Evolutionary conservation across 2,113 vertebrate species (phyloP), one percentile per base, ranked within the genome.

Genomic region (Brachionichthys hirsutus): DNA sequence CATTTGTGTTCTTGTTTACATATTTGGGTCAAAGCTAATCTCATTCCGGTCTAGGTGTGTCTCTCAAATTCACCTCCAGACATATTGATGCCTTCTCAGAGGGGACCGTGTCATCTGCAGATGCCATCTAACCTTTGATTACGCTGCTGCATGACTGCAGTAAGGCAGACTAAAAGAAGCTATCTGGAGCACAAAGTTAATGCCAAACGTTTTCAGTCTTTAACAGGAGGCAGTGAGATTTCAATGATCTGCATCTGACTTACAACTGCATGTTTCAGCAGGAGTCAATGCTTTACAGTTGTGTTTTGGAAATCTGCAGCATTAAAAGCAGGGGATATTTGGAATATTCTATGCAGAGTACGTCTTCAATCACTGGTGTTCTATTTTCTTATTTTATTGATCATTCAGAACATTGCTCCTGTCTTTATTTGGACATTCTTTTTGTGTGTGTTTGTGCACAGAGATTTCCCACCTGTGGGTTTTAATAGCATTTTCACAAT

Each of bases 11-110:
- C 46, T 59, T 54, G 45, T 57, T 52, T 22, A 57, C 55, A 51
- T 59, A 50, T 70, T 57, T 58, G 36, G 69, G 69, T 79, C 65
- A 68, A 36, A 82, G 60, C 60, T 84, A 81, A 84, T 84, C 70
- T 80, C 38, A 61, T 79, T 58, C 22, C 30, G 38, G 56, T 57
- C 44, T 48, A 47, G 54, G 62, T 47, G 46, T 20, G 16, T 61
- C 49, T 52, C 58, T 63, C 50, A 81, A 74, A 84, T 87, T 87
- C 84, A 87, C 83, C 85, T 88, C 79, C 66, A 84, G 83, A 85
- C 81, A 1, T 80, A 85, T 81, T 58, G 79, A 85, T 17, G 47
- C 20, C 0, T 65, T 45, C 14, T 62, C 40, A 58, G 54, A 84
- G 73, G 82, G 75, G 80, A 83, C 71, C 18, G 7, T 51, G 47